Evolutionary conservation across 2,797 vertebrate species (phyloP), one percentile per base, ranked within the genome.

Genomic region (Pogonophryne albipinna): DNA sequence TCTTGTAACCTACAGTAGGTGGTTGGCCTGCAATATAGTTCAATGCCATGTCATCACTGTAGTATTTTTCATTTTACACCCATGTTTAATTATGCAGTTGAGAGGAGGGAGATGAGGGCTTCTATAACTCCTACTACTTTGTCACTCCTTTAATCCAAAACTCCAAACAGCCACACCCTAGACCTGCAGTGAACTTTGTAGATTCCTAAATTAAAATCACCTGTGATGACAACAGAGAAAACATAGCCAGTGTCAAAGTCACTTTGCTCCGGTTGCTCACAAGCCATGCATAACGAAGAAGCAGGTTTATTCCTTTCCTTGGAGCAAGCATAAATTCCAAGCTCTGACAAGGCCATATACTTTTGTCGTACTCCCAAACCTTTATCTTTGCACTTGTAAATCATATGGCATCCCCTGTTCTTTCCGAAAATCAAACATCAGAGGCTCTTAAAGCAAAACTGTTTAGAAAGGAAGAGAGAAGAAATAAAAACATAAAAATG

Each of bases 391-490:
- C 65, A 38, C 49, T 78, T 45, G 62, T 73, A 79, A 84, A 80
- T 73, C 20, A n/a, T 1, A 12, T 17, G n/a, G 27, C 76, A 57
- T 46, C 45, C 27, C 19, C 12, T 38, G 7, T 46, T 78, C 27
- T 77, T 23, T 63, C 10, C 71, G 44, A 79, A 82, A 87, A 78
- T 59, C 61, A 82, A 90, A 85, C 71, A 87, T 60, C 61, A 63
- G 60, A 77, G 34, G 38, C 52, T 77, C 65, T 23, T 83, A 79
- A 78, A 87, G 52, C 50, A 27, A 70, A 71, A 70, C 42, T 19
- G 12, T 4, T 66, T 34, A 58, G 31, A 80, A 78, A 44, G 10
- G 23, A 66, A 19, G 27, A 57, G 52, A 67, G 74, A 46, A 73
- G 66, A 60, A 58, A 55, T 27, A 53, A 23, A 78, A 72, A 47